Conservation (phyloP, 2,888 invertebrate species). For the Drosophila prostipennis region DNA sequence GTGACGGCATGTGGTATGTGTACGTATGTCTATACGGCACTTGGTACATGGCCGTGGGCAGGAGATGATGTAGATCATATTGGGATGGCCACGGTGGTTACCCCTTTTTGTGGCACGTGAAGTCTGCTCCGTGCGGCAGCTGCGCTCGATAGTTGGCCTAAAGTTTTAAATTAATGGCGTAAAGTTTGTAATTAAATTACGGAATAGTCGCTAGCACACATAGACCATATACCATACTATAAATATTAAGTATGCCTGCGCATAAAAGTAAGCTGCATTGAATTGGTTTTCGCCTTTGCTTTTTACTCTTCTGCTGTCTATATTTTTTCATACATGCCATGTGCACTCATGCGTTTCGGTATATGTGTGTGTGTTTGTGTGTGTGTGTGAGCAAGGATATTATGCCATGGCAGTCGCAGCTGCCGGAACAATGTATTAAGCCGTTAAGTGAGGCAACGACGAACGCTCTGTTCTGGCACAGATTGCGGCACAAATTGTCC, state of each 20-base stretch:
- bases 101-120: slow-evolving; percentile 42
- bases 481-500: slow-evolving; percentile 59
- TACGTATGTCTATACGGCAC: not conserved
- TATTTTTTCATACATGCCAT: slow-evolving; percentile 37
- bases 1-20: slow-evolving; percentile 53
- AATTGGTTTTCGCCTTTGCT: slow-evolving; percentile 56
- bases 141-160: slow-evolving; percentile 65
- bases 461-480: slow-evolving; percentile 54
- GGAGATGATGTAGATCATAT: slow-evolving; percentile 12
- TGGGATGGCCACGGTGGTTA: slow-evolving; percentile 1
- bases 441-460: slow-evolving; percentile 71
- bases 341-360: slow-evolving; percentile 41
- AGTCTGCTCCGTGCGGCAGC: slow-evolving; percentile 50
- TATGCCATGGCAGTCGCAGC: slow-evolving; percentile 65
- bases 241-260: slow-evolving; percentile 47
- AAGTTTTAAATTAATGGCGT: slow-evolving; percentile 81
- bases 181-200: slow-evolving; percentile 83
- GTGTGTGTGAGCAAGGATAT: slow-evolving; percentile 40
- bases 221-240: slow-evolving; percentile 25
- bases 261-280: slow-evolving; percentile 48
- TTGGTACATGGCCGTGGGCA: slow-evolving; percentile 2
- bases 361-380: not conserved
- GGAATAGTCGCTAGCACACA: slow-evolving; percentile 41
- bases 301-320: slow-evolving; percentile 53
- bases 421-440: slow-evolving; percentile 77